Percentiles rank a stretch among this genome's conserved stretches.
phyloP scores from a whole-genome alignment of 2,113 vertebrate genomes.

The Chelonoidis abingdonii region DNA sequence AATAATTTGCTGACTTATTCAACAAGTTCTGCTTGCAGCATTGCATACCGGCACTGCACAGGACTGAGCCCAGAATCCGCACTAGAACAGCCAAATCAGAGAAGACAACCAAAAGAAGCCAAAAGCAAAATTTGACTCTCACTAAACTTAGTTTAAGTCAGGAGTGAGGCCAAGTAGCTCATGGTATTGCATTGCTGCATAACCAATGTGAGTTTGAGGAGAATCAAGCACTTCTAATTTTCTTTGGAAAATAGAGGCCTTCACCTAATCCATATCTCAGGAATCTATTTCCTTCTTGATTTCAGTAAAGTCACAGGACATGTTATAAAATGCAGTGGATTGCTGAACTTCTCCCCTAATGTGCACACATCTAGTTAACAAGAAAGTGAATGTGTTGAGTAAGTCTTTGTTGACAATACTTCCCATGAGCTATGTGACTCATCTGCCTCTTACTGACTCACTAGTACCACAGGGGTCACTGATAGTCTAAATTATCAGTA shows the following conservation, averaged over 20 bases:
- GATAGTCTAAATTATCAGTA: not conserved
- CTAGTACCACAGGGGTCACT: not conserved
- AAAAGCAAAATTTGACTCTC: not conserved
- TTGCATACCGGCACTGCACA: not conserved
- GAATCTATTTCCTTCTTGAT: not conserved
- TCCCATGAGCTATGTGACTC: not conserved
- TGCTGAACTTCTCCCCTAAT: not conserved
- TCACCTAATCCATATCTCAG: not conserved
- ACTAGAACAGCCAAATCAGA: not conserved
- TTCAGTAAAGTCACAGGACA: not conserved
- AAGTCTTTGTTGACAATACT: not conserved
- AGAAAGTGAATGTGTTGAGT: not conserved
- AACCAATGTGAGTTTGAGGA: not conserved
- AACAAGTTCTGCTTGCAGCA: not conserved
- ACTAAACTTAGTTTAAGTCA: not conserved
- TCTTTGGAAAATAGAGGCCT: not conserved
- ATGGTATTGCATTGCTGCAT: not conserved
- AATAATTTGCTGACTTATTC: not conserved
- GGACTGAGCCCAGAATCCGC: not conserved
- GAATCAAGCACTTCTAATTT: not conserved
- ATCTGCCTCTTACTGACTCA: not conserved
- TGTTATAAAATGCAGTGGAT: not conserved
- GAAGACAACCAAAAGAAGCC: not conserved
- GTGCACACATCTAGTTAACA: not conserved
- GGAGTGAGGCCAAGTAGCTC: not conserved